Conservation (phyloP, 2,113 vertebrate species). For the Erythrocercus mccallii region DNA sequence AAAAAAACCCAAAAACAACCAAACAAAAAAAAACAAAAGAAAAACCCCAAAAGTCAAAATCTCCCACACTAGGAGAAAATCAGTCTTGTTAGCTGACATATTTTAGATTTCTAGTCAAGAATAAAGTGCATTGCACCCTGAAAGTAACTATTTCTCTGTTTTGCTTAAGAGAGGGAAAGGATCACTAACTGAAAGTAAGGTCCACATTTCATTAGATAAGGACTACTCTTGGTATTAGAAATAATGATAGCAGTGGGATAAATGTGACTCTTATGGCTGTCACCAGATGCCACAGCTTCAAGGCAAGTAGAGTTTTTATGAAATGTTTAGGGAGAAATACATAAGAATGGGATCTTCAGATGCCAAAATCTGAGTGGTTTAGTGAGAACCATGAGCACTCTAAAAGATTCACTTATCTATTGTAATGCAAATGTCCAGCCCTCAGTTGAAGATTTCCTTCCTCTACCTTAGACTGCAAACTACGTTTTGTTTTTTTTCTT, state of each 20-base stretch:
- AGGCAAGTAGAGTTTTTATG: not conserved
- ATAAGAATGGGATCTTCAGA: not conserved
- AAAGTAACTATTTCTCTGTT: not conserved
- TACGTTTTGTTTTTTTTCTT: not conserved
- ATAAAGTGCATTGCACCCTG: not conserved
- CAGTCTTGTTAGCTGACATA: not conserved
- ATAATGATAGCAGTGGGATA: not conserved
- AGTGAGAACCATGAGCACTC: not conserved
- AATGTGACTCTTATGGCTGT: not conserved
- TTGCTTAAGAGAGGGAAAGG: not conserved
- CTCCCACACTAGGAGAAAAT: rapidly evolving
- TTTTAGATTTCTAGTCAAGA: not conserved
- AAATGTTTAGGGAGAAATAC: not conserved
- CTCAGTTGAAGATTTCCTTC: not conserved
- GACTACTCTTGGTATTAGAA: not conserved
- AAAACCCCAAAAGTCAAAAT: rapidly evolving
- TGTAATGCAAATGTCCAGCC: not conserved
- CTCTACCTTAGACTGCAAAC: not conserved
- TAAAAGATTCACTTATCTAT: not conserved
- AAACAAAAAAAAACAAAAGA: not conserved
- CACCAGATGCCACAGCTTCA: not conserved
- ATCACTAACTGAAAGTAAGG: not conserved
- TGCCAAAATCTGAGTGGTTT: not conserved
- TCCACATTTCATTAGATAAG: not conserved
- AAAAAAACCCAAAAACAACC: not conserved